Base-by-base conservation (phyloP, 1,140 invertebrate genomes). In the Thaumatotibia leucotreta region DNA sequence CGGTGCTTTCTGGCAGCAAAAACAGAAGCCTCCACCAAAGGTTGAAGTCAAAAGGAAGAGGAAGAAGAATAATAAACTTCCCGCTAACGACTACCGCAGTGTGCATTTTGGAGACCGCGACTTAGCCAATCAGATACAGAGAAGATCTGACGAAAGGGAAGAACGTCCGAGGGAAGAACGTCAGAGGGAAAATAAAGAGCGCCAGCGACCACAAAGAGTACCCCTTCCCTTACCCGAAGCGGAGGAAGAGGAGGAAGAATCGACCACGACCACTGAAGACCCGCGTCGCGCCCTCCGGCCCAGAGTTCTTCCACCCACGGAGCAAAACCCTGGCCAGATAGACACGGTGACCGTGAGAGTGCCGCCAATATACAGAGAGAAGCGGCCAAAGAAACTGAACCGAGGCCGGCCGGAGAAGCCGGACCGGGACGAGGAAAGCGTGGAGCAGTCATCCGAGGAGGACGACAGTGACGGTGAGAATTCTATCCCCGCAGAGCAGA, bases 341-440 rank as follows among this genome's bases (percentile, higher is more conserved):
- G 91, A 92, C 61, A 92, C 91, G 1, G 81, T 92, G 0, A 91
- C 91, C 6, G 91, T 92, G 11, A 70, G 88, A 29, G 88, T 92
- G 22, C 91, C 91, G 0, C 89, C 91, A 0, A 91, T 92, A 61
- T 89, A 91, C 63, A 85, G 80, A 74, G 89, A 88, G 27, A 87
- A 87, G 65, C 86, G 81, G 14, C 91, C 91, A 11, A 87, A 83
- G 35, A 90, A 90, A 73, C 67, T 85, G 4, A 79, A 90, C 61
- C 76, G 88, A 3, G 80, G 76, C 9, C 70, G 65, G 22, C 77
- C 82, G 0, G 76, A 80, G 32, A 61, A 67, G n/a, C 72, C 77
- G 2, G 79, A 83, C 22, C 67, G 73, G 6, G 80, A 86, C 17
- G 79, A 85, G 5, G 77, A 83, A 14, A 63, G 73, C 14, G 73